These are phyloP conservation scores for Fragum whitleyi DNA, from an alignment of 2,888 invertebrate genomes.

Conservation along the genomic window DNA sequence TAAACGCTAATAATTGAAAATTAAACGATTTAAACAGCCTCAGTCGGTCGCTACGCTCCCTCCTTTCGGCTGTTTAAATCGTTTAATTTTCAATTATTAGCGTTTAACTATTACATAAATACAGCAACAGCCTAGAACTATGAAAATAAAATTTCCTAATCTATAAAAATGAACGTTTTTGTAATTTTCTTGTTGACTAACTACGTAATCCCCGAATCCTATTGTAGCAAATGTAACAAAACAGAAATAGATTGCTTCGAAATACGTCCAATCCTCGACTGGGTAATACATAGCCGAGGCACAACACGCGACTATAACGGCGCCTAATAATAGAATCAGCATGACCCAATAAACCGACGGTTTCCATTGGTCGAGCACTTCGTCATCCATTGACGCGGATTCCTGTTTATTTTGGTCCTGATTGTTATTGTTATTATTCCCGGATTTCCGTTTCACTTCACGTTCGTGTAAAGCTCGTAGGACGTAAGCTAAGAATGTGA, in stretches of 20 bases:
- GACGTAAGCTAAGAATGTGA: conserved; percentile 88
- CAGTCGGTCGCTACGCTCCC: no score
- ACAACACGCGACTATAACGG: conserved; percentile 87
- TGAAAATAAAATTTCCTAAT: conserved; percentile 88
- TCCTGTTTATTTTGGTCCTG: conserved; percentile 76
- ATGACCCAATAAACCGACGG: conserved; percentile 90
- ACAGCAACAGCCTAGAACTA: conserved; percentile 89
- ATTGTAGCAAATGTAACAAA: conserved; percentile 89
- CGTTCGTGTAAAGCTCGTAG: conserved; percentile 87
- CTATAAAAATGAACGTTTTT: conserved; percentile 86
- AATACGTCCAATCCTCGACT: conserved; percentile 88
- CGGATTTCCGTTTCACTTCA: conserved; percentile 84
- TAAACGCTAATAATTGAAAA: no score
- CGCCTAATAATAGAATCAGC: conserved; percentile 87
- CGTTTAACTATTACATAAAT: no score
- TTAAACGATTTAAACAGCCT: no score
- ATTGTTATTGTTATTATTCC: conserved; percentile 68
- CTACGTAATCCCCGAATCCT: conserved; percentile 89
- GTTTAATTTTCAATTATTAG: no score
- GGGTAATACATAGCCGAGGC: conserved; percentile 88
- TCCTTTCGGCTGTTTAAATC: no score
- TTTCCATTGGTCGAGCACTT: conserved; percentile 87
- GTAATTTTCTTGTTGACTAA: conserved; percentile 86
- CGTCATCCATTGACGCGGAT: conserved; percentile 85
- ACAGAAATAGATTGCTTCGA: conserved; percentile 89